Conservation (phyloP, 2,797 vertebrate species). For the Sorex maritimensis region DNA sequence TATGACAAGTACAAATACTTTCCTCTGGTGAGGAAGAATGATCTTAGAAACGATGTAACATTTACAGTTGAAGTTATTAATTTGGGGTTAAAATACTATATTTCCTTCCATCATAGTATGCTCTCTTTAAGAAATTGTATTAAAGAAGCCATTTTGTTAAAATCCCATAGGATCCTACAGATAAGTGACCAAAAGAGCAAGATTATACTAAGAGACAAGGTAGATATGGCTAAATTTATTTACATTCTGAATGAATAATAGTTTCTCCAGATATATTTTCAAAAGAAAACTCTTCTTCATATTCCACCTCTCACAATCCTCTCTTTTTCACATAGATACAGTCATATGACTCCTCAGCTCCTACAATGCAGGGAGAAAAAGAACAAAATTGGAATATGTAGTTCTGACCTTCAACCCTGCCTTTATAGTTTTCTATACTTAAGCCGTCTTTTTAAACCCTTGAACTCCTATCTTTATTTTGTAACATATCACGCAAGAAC, state of each 20-base stretch:
- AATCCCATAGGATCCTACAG: background rate
- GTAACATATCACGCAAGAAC: background rate
- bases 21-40: conserved; percentile 46
- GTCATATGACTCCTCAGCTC: background rate
- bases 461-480: background rate
- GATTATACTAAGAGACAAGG: background rate
- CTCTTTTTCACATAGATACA: background rate
- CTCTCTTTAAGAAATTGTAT: background rate
- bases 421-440: background rate
- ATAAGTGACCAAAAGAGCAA: background rate
- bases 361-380: background rate
- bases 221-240: background rate
- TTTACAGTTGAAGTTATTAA: conserved; percentile 53
- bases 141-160: conserved; percentile 25
- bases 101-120: conserved; percentile 12
- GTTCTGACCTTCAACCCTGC: background rate
- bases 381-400: background rate
- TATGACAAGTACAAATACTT: conserved; percentile 68
- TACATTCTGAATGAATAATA: background rate
- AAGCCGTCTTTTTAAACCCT: background rate
- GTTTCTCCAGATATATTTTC: conserved; percentile 16
- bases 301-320: background rate
- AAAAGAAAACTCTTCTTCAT: background rate
- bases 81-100: background rate
- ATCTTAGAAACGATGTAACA: conserved; percentile 26